Conservation (phyloP, 2,888 invertebrate genomes). For the Sesamia inferens region DNA sequence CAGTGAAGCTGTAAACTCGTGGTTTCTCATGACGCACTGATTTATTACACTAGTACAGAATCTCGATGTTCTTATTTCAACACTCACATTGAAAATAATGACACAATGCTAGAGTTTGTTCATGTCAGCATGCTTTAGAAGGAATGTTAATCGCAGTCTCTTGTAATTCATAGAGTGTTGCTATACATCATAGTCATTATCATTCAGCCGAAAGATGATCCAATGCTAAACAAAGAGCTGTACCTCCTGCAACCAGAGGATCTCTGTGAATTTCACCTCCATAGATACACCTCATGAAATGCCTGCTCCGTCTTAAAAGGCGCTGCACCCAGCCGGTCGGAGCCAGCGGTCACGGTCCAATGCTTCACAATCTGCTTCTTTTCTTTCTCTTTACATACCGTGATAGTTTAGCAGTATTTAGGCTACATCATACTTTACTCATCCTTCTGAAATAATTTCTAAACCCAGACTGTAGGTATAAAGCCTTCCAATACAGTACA, state of each 20-base stretch:
- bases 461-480: not conserved
- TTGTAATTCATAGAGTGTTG: not conserved
- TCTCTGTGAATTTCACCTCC: not conserved
- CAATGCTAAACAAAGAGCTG: too few species aligned
- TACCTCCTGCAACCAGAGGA: too few species aligned
- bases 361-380: not conserved
- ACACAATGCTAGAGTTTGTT: not conserved
- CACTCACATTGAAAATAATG: not conserved
- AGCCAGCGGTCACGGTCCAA: not conserved
- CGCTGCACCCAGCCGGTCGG: too few species aligned
- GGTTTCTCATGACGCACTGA: slow-evolving; percentile 27
- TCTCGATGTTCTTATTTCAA: slow-evolving; percentile 22
- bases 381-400: not conserved
- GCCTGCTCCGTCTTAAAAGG: not conserved
- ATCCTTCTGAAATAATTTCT: not conserved
- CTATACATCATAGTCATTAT: not conserved
- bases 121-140: not conserved
- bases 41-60: not conserved
- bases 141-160: not conserved
- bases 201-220: too few species aligned
- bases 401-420: not conserved
- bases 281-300: not conserved
- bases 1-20: slow-evolving; percentile 34
- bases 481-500: not conserved
- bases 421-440: too few species aligned